Base-by-base conservation (phyloP, 2,888 invertebrate species). In the Drosophila histrio region DNA sequence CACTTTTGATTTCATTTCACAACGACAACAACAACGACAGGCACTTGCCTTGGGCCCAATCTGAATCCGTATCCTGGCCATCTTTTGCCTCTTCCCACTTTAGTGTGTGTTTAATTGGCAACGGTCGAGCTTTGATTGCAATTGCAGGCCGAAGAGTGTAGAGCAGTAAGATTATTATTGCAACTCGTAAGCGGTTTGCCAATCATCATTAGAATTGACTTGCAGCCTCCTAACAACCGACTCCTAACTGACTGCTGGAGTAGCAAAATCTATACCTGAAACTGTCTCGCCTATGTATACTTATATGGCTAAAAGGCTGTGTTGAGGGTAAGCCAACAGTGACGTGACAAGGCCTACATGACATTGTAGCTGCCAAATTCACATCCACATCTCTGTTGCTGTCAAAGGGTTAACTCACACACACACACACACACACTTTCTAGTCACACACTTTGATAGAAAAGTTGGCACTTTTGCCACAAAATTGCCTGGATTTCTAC, bases 111-210 rank as follows among this genome's bases (percentile, higher is more conserved):
- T 65, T 76, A 80, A 74, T 69, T 83, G 80, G 62, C 69, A 73
- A 47, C 19, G 58, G 53, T 17, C 21, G 34, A 52, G 49, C 70
- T 70, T 71, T 74, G 79, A 78, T 75, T 79, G 64, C 75, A 28
- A 41, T 30, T 39, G 39, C 39, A 19, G 15, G 4, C 7, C 11
- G 38, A n/a, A 26, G 26, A 50, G 24, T 15, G 36, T 21, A 22
- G 24, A 15, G 26, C 8, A 30, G 34, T 44, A 39, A 26, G 54
- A 76, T 62, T 64, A 68, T 63, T 63, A 65, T 69, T 49, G 50
- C 64, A 63, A 56, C 72, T 85, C 87, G 80, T 82, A 85, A 87
- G 88, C 83, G 82, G 83, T 82, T 79, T 67, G 50, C 79, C 86
- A 82, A 82, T 82, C 82, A 82, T 68, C 87, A 82, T 82, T 82